These are phyloP conservation scores for Drosophila hamatofila DNA, from an alignment of 2,888 invertebrate species.

Conservation along the genomic window DNA sequence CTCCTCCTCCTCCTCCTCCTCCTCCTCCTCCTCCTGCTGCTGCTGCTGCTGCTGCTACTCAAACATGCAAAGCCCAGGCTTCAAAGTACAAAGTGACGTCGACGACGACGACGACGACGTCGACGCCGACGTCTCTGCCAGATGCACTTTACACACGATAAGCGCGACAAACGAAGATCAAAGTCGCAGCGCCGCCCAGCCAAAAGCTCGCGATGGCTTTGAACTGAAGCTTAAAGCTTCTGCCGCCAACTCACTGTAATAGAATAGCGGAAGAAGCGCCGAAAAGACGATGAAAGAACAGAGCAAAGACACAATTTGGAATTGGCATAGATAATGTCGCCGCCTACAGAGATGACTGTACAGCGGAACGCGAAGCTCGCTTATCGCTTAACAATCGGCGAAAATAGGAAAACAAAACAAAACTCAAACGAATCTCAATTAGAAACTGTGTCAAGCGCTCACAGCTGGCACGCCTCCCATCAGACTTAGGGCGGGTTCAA, in stretches of 20 bases:
- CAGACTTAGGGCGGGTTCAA: slow-evolving; percentile 3
- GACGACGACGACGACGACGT: neutral
- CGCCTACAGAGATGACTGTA: slow-evolving; percentile 24
- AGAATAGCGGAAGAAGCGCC: neutral
- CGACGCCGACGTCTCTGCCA: neutral
- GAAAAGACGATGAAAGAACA: neutral
- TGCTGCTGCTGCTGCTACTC: no score
- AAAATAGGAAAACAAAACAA: neutral
- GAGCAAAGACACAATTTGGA: neutral
- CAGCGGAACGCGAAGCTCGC: neutral
- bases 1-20: no score
- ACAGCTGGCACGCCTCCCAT: slow-evolving; percentile 20
- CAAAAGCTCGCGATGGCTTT: slow-evolving; percentile 11
- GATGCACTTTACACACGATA: slow-evolving; percentile 37
- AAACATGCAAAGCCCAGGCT: slow-evolving; percentile 16
- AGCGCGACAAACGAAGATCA: slow-evolving; percentile 44
- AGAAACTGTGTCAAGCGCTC: slow-evolving; percentile 57
- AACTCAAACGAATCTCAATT: slow-evolving; percentile 2
- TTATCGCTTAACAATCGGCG: slow-evolving; percentile 40
- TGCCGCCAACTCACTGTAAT: neutral
- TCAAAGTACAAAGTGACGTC: slow-evolving; percentile 62
- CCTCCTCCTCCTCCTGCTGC: no score
- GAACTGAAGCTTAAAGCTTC: slow-evolving; percentile 24
- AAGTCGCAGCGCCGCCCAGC: slow-evolving; percentile 42
- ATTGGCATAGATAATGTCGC: slow-evolving; percentile 15